Conservation (phyloP, 2,113 vertebrate genomes). For the Chrysemys picta region DNA sequence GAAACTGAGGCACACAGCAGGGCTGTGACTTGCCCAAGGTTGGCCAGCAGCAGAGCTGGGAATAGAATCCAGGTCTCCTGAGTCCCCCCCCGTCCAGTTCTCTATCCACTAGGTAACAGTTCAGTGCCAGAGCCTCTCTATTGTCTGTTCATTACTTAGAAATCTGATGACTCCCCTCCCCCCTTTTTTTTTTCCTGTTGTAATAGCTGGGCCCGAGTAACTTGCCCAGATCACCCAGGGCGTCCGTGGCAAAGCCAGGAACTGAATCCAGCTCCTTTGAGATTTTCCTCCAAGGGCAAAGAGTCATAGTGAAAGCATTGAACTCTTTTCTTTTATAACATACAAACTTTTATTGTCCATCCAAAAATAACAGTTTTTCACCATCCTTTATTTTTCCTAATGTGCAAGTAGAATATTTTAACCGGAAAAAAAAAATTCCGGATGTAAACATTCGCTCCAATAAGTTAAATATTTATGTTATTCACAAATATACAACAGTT, state of each 20-base stretch:
- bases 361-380: background rate
- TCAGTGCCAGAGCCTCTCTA: background rate
- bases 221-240: background rate
- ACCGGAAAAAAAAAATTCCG: background rate
- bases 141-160: background rate
- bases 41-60: background rate
- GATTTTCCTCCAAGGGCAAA: background rate
- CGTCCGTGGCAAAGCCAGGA: background rate
- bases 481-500: background rate
- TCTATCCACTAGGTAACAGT: background rate
- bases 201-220: background rate
- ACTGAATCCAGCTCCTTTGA: background rate
- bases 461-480: background rate
- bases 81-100: background rate
- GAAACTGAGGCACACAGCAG: background rate
- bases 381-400: background rate
- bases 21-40: background rate
- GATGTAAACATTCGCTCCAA: background rate
- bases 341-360: background rate
- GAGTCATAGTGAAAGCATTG: background rate
- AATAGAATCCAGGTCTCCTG: background rate
- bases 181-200: accelerated
- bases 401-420: background rate
- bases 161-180: background rate
- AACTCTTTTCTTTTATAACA: background rate